Conservation (phyloP, 2,888 invertebrate genomes). For the Pseudeuparius sepicola region DNA sequence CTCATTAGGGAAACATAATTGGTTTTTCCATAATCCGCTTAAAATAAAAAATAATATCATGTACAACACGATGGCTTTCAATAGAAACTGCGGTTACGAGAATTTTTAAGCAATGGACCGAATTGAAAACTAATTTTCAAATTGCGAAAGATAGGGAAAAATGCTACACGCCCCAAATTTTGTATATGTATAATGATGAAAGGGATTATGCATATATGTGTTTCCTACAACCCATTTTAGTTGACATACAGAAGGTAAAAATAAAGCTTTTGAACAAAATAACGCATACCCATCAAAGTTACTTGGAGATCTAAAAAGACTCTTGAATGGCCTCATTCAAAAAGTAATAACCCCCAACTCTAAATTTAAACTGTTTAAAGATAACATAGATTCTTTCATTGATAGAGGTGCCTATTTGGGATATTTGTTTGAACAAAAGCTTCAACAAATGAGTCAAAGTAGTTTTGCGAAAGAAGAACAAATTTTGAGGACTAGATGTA, state of each 20-base stretch:
- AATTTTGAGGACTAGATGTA: not conserved
- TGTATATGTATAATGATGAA: slow-evolving; percentile 28
- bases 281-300: slow-evolving; percentile 21
- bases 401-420: not conserved
- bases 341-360: slow-evolving; percentile 12
- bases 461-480: not conserved
- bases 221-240: not conserved
- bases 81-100: slow-evolving; percentile 26
- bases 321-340: slow-evolving; percentile 10
- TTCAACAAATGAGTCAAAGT: not conserved
- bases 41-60: too few species aligned
- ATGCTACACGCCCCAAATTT: slow-evolving; percentile 29
- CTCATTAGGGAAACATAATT: slow-evolving; percentile 26
- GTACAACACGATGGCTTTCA: slow-evolving; percentile 26
- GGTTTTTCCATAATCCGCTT: slow-evolving; percentile 25
- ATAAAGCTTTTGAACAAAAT: slow-evolving; percentile 23
- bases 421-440: not conserved
- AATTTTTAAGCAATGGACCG: slow-evolving; percentile 28
- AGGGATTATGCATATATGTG: slow-evolving; percentile 22
- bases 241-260: slow-evolving; percentile 8
- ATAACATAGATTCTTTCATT: slow-evolving; percentile 1
- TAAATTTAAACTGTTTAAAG: not conserved
- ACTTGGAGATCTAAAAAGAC: slow-evolving; percentile 12
- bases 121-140: slow-evolving; percentile 28
- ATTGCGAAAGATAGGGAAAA: slow-evolving; percentile 23